Evolutionary conservation across 2,113 vertebrate genomes (phyloP).

Genomic region (Cyphomyrus discorhynchus): DNA sequence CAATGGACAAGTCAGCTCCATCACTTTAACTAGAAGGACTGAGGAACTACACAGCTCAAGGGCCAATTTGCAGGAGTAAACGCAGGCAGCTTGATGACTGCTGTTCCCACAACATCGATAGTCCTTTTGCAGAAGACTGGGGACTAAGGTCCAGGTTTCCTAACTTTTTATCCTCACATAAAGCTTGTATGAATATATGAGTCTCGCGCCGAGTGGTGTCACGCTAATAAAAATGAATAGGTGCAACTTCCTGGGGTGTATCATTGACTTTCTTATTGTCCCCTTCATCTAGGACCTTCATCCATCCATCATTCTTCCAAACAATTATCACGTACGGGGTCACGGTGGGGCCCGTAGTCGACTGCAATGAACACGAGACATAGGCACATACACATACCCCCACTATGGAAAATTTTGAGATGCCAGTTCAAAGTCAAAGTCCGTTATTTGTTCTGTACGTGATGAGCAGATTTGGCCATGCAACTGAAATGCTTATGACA

Average conservation of each 20-base stretch:
- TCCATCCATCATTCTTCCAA: not conserved
- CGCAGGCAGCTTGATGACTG: slow-evolving; percentile 38
- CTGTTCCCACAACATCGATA: slow-evolving; percentile 20
- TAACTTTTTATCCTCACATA: not conserved
- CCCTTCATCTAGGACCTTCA: not conserved
- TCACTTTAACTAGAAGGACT: slow-evolving; percentile 62
- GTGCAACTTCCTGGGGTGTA: not conserved
- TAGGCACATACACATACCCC: not conserved
- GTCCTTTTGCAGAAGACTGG: slow-evolving; percentile 46
- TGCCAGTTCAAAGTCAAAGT: not conserved
- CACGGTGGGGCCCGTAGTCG: not conserved
- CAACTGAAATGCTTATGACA: not conserved
- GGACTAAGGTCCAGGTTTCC: slow-evolving; percentile 36
- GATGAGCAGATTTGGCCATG: not conserved
- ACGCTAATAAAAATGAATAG: not conserved
- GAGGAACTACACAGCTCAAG: slow-evolving; percentile 49
- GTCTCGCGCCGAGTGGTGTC: not conserved
- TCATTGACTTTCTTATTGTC: not conserved
- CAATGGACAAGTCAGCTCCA: slow-evolving; percentile 62
- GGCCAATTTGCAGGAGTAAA: slow-evolving; percentile 66
- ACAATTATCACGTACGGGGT: not conserved
- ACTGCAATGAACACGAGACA: not conserved
- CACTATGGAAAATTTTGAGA: not conserved
- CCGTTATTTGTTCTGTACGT: not conserved
- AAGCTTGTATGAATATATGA: not conserved